A percentile compares a stretch with the other conserved stretches of the same genome.
phyloP scores from a whole-genome alignment of 2,888 invertebrate species.

The Chrysolina haemoptera region DNA sequence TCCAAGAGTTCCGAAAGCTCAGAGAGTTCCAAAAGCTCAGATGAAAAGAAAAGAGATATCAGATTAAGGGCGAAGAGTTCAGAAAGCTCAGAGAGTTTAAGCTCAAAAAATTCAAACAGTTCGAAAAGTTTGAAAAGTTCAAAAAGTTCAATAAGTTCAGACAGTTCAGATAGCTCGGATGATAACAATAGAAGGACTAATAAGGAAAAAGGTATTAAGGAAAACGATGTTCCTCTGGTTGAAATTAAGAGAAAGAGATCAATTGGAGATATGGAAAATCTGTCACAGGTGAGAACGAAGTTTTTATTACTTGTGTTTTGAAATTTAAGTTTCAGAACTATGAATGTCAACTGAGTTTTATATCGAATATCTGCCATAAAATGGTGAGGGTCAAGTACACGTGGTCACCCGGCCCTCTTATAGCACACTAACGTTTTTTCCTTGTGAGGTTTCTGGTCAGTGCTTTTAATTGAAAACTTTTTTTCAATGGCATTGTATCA shows the following conservation, averaged over 20 bases:
- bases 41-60: neutral
- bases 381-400: too few relatives aligned
- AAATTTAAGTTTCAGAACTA: neutral
- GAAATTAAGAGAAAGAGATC: conserved; percentile 39
- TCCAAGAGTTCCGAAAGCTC: neutral
- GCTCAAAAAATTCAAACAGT: neutral
- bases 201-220: neutral
- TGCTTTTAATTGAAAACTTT: too few relatives aligned
- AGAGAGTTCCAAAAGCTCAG: neutral
- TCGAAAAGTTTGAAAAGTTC: neutral
- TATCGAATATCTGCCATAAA: too few relatives aligned
- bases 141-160: neutral
- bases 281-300: conserved; percentile 25
- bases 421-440: too few relatives aligned
- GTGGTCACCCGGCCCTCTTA: too few relatives aligned
- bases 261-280: conserved; percentile 23
- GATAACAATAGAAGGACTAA: too few relatives aligned
- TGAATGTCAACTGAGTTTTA: neutral
- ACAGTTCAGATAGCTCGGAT: neutral
- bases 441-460: too few relatives aligned
- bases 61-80: neutral
- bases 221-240: conserved; percentile 22
- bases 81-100: neutral
- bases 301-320: neutral
- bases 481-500: too few relatives aligned